These are phyloP conservation scores for Caenorhabditis sp. DNA, from an alignment of 2,888 invertebrate species.

Conservation along the genomic window DNA sequence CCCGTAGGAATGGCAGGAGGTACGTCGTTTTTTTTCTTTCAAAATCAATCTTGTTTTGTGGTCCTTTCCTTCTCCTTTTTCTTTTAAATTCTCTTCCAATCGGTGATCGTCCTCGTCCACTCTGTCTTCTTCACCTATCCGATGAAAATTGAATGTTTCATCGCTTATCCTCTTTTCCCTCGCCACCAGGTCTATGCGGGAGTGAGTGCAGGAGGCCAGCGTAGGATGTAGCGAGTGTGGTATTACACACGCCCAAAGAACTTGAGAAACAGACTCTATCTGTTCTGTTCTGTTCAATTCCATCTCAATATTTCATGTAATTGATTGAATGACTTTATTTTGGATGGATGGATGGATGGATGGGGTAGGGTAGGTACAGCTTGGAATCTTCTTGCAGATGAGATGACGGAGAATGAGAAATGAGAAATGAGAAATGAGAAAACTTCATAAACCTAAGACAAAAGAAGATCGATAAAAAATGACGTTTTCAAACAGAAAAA, in stretches of 20 bases:
- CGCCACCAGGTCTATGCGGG: conserved; percentile 32
- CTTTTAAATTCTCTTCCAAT: too few relatives aligned
- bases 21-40: too few relatives aligned
- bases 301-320: conserved; percentile 62
- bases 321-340: conserved; percentile 60
- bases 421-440: too few relatives aligned
- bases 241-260: conserved; percentile 53
- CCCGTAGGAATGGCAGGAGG: conserved; percentile 51
- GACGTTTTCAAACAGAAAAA: too few relatives aligned
- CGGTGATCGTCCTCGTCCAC: too few relatives aligned
- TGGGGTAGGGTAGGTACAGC: background rate
- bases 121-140: conserved; percentile 1
- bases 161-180: conserved; percentile 37
- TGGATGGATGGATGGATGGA: conserved; percentile 8
- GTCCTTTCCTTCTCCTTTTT: conserved; percentile 9
- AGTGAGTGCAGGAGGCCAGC: conserved; percentile 51
- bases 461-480: too few relatives aligned
- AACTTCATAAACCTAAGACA: too few relatives aligned
- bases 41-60: background rate
- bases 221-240: conserved; percentile 60
- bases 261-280: conserved; percentile 58
- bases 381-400: background rate
- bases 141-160: conserved; percentile 49
- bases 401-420: too few relatives aligned
- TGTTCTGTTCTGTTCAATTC: too few relatives aligned